These are phyloP conservation scores for Notothenia coriiceps DNA, from an alignment of 2,113 vertebrate genomes.

Conservation along the genomic window DNA sequence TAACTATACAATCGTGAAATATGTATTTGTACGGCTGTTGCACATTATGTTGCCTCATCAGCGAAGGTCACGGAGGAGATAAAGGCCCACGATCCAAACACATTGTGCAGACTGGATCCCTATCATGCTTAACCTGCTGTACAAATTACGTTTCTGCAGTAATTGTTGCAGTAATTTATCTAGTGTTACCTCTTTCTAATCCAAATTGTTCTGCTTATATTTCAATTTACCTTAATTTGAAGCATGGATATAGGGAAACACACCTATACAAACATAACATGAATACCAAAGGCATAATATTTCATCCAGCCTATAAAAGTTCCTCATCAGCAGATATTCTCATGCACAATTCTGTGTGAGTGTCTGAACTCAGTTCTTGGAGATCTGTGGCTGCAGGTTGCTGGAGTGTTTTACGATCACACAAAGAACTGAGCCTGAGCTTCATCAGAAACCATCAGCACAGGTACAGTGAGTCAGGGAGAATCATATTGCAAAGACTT, in stretches of 20 bases:
- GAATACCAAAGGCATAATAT: background rate
- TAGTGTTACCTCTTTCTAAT: background rate
- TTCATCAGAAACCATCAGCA: slow-evolving; percentile 9
- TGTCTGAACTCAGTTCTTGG: background rate
- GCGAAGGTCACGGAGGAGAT: too few relatives aligned
- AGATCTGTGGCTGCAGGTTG: slow-evolving; percentile 16
- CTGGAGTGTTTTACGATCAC: slow-evolving; percentile 17
- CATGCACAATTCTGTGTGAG: slow-evolving; percentile 3
- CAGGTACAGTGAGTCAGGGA: slow-evolving; percentile 6
- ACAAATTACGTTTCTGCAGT: too few relatives aligned
- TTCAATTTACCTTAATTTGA: background rate
- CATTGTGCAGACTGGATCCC: too few relatives aligned
- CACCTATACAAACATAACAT: background rate
- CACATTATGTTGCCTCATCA: too few relatives aligned
- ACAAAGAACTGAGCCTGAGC: slow-evolving; percentile 25
- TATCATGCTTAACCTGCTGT: too few relatives aligned
- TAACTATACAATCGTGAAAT: too few relatives aligned
- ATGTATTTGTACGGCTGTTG: too few relatives aligned
- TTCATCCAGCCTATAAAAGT: background rate
- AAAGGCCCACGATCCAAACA: too few relatives aligned
- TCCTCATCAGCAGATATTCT: slow-evolving; percentile 25
- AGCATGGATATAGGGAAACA: background rate
- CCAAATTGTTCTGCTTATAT: background rate
- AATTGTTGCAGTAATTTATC: too few relatives aligned
- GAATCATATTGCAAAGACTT: background rate